phyloP scores from a whole-genome alignment of 2,888 invertebrate species.

The Agonopterix alstromeriana region DNA sequence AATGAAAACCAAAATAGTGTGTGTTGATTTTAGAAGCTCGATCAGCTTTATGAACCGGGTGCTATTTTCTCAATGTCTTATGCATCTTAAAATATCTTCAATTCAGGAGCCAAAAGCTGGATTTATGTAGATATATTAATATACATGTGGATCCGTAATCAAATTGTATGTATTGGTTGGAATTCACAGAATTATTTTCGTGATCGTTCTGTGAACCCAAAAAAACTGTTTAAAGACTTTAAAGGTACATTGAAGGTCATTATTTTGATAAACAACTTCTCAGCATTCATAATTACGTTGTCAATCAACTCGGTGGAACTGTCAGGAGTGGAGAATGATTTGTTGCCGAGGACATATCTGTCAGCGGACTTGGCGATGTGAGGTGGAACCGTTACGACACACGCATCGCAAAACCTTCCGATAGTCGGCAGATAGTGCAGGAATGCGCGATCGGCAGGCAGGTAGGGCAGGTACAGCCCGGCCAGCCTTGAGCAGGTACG shows the following conservation, averaged over 20 bases:
- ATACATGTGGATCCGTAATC: too few relatives aligned
- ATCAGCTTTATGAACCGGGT: conserved; percentile 20
- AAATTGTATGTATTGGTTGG: too few relatives aligned
- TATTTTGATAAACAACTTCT: conserved; percentile 29
- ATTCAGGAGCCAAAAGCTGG: too few relatives aligned
- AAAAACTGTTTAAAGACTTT: too few relatives aligned
- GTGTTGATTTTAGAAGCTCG: conserved; percentile 15
- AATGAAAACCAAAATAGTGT: conserved; percentile 15
- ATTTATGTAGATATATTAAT: too few relatives aligned
- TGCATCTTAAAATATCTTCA: conserved; percentile 6
- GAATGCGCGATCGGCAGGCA: conserved; percentile 61
- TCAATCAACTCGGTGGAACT: conserved; percentile 39
- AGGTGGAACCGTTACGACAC: conserved; percentile 49
- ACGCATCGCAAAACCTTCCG: conserved; percentile 36
- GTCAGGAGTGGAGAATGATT: conserved; percentile 24
- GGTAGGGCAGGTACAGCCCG: conserved; percentile 19
- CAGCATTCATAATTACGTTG: conserved; percentile 53
- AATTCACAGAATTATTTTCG: too few relatives aligned
- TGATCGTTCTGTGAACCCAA: too few relatives aligned
- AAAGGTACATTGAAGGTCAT: conserved; percentile 29
- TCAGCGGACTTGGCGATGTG: conserved; percentile 20
- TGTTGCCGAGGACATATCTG: conserved; percentile 38
- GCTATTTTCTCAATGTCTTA: conserved; percentile 21
- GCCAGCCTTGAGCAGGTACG: conserved; percentile 32
- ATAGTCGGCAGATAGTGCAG: conserved; percentile 61